Base-by-base conservation (phyloP, 2,888 invertebrate species). In the Rhagonycha lutea region DNA sequence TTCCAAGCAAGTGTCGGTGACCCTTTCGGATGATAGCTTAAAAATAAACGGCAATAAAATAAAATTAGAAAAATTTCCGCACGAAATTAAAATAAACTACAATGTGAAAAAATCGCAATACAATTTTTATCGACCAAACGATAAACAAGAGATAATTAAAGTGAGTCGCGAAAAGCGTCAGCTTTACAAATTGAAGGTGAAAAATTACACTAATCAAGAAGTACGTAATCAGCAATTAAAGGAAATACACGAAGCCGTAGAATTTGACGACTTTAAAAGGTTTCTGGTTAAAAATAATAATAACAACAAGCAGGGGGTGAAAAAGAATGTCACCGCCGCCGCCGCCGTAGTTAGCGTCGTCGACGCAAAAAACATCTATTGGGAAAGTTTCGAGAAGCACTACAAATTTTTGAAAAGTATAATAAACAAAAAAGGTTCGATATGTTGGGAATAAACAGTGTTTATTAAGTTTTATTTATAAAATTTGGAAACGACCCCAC, bases 201-300 rank as follows among this genome's bases (percentile, higher is more conserved):
- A 78, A 23, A 81, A 83, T 26, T 83, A 81, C 74, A 80, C 79
- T 65, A 84, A 82, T 75, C 69, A 79, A 47, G 83, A 82, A 71
- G 83, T 82, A 73, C 80, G 79, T 29, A 83, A 80, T 75, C 81
- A 81, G 68, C 82, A 82, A 76, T 79, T 91, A 86, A 86, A 88
- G 85, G 89, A 90, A 87, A 91, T 91, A 87, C 89, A 89, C 81
- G 91, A 91, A 90, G 90, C 91, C 90, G 87, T 89, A 81, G 88
- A 90, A 90, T 89, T 90, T 86, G 87, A 88, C 47, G 90, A 91
- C 88, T 91, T 91, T 89, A 89, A 90, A 88, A 90, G 91, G 91
- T 90, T 91, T 90, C 91, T 91, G 86, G 88, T 69, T 26, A 74
- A 70, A 47, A 71, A 71, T 69, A 70, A 70, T 61, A 62, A 28